Evolutionary conservation across 2,888 invertebrate species (phyloP).

Genomic region (Lasius platythorax): DNA sequence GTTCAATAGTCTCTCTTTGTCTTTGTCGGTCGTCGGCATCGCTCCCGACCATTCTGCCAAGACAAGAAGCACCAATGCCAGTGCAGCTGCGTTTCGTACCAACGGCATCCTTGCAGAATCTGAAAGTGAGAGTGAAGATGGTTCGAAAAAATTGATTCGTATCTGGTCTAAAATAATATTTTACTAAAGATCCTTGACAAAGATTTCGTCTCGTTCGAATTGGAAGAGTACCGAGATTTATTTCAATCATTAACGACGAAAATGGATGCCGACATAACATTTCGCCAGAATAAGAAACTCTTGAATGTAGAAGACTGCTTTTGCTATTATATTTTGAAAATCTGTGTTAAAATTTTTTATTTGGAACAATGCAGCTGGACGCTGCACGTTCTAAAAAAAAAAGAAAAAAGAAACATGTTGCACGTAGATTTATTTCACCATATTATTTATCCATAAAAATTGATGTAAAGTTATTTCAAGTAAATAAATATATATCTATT

Average conservation of each 20-base stretch:
- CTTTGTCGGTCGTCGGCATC: slow-evolving; percentile 83
- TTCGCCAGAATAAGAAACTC: background rate
- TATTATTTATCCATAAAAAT: background rate
- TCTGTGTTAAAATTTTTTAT: background rate
- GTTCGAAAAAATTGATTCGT: background rate
- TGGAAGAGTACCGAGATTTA: background rate
- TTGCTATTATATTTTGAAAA: no score
- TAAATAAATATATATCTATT: background rate
- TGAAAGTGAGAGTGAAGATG: background rate
- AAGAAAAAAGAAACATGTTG: no score
- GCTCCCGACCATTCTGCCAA: slow-evolving; percentile 78
- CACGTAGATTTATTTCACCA: background rate
- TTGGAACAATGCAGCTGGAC: background rate
- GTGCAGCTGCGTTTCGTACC: slow-evolving; percentile 68
- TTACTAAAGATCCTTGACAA: background rate
- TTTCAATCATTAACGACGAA: background rate
- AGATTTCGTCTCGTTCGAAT: background rate
- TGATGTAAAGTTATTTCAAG: background rate
- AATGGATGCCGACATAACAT: background rate
- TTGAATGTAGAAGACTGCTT: no score
- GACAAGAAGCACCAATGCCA: slow-evolving; percentile 75
- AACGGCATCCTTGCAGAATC: slow-evolving; percentile 72
- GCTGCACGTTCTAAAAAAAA: no score
- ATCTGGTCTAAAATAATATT: background rate
- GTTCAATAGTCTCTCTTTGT: slow-evolving; percentile 83